phyloP scores from a whole-genome alignment of 2,113 vertebrate species.

The Diadophis punctatus region DNA sequence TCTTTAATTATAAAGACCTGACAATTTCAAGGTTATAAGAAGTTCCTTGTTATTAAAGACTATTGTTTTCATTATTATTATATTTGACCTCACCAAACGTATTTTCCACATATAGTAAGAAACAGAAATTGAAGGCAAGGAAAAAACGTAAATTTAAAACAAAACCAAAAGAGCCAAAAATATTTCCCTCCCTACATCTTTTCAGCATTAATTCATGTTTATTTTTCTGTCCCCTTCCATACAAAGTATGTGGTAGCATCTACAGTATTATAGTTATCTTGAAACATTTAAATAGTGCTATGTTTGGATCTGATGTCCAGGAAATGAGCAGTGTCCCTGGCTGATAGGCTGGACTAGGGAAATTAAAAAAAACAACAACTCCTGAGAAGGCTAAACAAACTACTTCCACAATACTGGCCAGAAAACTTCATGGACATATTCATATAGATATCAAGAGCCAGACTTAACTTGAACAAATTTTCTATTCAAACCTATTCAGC shows the following conservation, averaged over 20 bases:
- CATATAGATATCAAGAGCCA: not conserved
- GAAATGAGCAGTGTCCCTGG: not conserved
- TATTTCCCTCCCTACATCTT: not conserved
- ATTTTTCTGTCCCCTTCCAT: not conserved
- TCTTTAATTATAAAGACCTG: not conserved
- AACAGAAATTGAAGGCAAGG: not conserved
- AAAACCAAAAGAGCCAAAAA: not conserved
- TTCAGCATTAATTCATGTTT: not conserved
- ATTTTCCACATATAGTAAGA: not conserved
- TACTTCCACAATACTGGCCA: not conserved
- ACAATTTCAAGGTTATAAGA: not conserved
- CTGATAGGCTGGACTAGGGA: not conserved
- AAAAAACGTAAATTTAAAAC: not conserved
- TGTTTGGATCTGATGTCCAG: not conserved
- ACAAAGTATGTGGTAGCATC: not conserved
- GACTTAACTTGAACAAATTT: not conserved
- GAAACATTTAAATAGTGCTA: not conserved
- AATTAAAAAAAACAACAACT: not conserved
- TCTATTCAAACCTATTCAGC: not conserved
- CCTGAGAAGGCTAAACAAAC: not conserved
- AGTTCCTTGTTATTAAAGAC: not conserved
- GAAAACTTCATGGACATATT: not conserved
- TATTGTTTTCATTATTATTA: not conserved
- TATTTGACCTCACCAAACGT: not conserved
- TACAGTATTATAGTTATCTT: not conserved